Conservation (phyloP, 2,888 invertebrate genomes). For the Hipparchia semele region DNA sequence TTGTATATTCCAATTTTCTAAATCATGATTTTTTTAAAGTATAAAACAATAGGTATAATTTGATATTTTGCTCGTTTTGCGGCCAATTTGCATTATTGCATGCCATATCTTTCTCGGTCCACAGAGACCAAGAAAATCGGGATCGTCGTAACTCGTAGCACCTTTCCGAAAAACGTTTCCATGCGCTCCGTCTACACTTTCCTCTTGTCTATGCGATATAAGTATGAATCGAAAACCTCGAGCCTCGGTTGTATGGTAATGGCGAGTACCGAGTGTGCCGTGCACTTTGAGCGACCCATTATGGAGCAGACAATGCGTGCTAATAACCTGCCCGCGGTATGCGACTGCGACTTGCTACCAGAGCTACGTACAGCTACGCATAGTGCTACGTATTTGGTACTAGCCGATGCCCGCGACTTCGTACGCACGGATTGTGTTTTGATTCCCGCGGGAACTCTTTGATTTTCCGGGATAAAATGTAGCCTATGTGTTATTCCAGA, state of each 20-base stretch:
- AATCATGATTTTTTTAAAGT: too few species aligned
- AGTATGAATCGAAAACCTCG: constrained; percentile 17
- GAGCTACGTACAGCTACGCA: not conserved
- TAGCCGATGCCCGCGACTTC: too few species aligned
- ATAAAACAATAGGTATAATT: too few species aligned
- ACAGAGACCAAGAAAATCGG: not conserved
- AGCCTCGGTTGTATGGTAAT: constrained; percentile 35
- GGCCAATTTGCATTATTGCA: too few species aligned
- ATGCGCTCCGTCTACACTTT: not conserved
- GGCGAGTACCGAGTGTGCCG: constrained; percentile 41
- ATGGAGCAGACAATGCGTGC: constrained; percentile 72
- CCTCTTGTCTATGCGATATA: not conserved
- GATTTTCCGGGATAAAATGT: too few species aligned
- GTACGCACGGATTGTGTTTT: too few species aligned
- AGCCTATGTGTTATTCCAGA: too few species aligned
- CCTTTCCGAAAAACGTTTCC: not conserved
- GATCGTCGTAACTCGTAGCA: not conserved
- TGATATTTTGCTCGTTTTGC: too few species aligned
- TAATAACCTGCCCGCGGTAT: constrained; percentile 69
- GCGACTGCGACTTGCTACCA: constrained; percentile 31
- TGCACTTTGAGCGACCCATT: constrained; percentile 60
- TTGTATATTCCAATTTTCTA: too few species aligned
- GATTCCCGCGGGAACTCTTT: too few species aligned
- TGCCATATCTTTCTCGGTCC: too few species aligned
- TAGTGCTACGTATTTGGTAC: not conserved